A percentile compares a stretch with the other conserved stretches of the same genome.
Evolutionary conservation across 2,888 invertebrate species (phyloP).

Genomic region (Drosophila robusta): DNA sequence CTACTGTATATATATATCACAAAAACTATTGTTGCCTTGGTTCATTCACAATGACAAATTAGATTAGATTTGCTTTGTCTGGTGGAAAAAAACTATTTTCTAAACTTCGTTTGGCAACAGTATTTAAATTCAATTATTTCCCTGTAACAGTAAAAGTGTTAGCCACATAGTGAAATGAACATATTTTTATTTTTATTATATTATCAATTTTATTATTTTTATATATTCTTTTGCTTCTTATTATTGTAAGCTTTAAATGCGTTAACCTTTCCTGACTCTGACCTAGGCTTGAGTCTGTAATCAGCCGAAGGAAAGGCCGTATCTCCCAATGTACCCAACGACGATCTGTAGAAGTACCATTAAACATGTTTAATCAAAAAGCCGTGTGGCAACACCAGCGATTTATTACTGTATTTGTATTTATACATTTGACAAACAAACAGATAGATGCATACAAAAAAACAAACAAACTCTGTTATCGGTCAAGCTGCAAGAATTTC

Average conservation of each 20-base stretch:
- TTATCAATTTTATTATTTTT: not conserved
- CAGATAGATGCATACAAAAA: slow-evolving; percentile 22
- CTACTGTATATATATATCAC: too few species aligned
- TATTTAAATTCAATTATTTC: too few species aligned
- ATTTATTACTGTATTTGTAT: slow-evolving; percentile 27
- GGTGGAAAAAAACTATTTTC: too few species aligned
- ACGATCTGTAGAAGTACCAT: slow-evolving; percentile 15
- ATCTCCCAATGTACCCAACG: slow-evolving; percentile 21
- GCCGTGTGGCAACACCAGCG: slow-evolving; percentile 23
- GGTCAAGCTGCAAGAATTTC: slow-evolving; percentile 37
- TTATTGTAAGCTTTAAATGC: slow-evolving; percentile 4
- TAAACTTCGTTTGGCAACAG: too few species aligned
- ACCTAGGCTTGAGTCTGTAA: slow-evolving; percentile 38
- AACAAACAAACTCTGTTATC: slow-evolving; percentile 37
- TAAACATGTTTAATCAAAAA: slow-evolving; percentile 32
- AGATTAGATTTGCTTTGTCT: too few species aligned
- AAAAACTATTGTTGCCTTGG: too few species aligned
- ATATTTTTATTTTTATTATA: not conserved
- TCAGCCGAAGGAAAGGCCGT: slow-evolving; percentile 35
- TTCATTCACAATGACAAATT: too few species aligned
- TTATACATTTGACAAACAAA: slow-evolving; percentile 35
- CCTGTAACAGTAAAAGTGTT: too few species aligned
- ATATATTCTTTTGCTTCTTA: not conserved
- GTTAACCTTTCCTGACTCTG: slow-evolving; percentile 31
- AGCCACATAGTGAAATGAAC: too few species aligned